Evolutionary conservation across 2,797 vertebrate genomes (phyloP).

Genomic region (Morelia viridis): DNA sequence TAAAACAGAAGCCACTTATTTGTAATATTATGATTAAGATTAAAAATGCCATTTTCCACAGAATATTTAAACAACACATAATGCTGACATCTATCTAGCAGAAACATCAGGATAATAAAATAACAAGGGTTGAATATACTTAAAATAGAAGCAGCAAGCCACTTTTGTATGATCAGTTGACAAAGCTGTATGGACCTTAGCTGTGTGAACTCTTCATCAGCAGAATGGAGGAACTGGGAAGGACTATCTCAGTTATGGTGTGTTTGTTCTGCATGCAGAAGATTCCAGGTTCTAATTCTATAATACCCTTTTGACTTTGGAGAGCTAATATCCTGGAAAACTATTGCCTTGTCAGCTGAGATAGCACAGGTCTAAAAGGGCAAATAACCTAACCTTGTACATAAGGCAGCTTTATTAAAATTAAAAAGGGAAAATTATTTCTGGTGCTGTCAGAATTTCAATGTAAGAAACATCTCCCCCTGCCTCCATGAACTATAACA

Average conservation of each 20-base stretch:
- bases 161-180: not conserved
- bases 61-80: not conserved
- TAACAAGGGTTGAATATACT: not conserved
- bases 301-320: not conserved
- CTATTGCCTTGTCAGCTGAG: not conserved
- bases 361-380: not conserved
- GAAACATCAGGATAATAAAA: not conserved
- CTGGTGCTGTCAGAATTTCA: not conserved
- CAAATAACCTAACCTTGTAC: not conserved
- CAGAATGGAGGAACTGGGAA: not conserved
- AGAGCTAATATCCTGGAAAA: not conserved
- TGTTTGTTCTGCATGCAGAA: too few relatives aligned
- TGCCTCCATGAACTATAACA: not conserved
- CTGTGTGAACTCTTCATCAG: not conserved
- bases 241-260: not conserved
- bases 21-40: not conserved
- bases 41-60: not conserved
- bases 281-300: too few relatives aligned
- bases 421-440: not conserved
- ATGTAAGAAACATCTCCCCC: not conserved
- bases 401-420: not conserved
- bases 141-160: not conserved
- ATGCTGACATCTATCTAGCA: not conserved
- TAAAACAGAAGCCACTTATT: not conserved
- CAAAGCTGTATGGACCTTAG: not conserved